These are phyloP conservation scores for Solenodon paradoxus DNA, from an alignment of 2,113 vertebrate genomes.

Conservation along the genomic window DNA sequence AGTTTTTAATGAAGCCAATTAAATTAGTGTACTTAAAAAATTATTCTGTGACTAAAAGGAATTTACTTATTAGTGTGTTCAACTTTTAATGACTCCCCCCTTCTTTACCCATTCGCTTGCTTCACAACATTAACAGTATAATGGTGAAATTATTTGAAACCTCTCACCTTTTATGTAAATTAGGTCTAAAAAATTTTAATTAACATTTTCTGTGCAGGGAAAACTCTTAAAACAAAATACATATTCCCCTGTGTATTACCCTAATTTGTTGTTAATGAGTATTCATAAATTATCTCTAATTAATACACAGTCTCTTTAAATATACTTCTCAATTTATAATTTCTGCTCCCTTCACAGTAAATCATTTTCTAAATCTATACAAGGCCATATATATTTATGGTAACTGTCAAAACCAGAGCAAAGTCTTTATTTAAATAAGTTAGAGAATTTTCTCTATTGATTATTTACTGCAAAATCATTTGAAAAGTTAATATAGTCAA, in stretches of 20 bases:
- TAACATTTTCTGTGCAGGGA: conserved; percentile 63
- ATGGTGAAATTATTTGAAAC: conserved; percentile 61
- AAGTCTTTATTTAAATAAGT: conserved; percentile 30
- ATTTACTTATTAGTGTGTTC: conserved; percentile 2
- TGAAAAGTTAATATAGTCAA: conserved; percentile 13
- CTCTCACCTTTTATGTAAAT: conserved; percentile 68
- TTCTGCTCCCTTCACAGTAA: conserved; percentile 45
- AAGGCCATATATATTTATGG: conserved; percentile 14
- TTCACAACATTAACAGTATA: conserved; percentile 68
- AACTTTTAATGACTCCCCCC: conserved; percentile 52
- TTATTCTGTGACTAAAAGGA: conserved; percentile 26
- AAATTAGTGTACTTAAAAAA: conserved; percentile 40
- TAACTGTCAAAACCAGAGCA: conserved; percentile 36
- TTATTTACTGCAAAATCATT: background rate
- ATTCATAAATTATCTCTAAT: conserved; percentile 79
- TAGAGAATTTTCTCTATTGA: background rate
- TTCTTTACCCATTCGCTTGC: conserved; percentile 12
- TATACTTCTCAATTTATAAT: conserved; percentile 69
- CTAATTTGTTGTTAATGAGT: conserved; percentile 76
- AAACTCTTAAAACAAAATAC: conserved; percentile 70
- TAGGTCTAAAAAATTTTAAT: conserved; percentile 64
- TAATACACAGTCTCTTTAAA: conserved; percentile 71
- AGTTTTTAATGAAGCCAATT: conserved; percentile 48
- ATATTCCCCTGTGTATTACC: conserved; percentile 70
- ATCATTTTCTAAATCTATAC: conserved; percentile 56